phyloP scores from a whole-genome alignment of 2,113 vertebrate genomes.

The Grammomys surdaster region DNA sequence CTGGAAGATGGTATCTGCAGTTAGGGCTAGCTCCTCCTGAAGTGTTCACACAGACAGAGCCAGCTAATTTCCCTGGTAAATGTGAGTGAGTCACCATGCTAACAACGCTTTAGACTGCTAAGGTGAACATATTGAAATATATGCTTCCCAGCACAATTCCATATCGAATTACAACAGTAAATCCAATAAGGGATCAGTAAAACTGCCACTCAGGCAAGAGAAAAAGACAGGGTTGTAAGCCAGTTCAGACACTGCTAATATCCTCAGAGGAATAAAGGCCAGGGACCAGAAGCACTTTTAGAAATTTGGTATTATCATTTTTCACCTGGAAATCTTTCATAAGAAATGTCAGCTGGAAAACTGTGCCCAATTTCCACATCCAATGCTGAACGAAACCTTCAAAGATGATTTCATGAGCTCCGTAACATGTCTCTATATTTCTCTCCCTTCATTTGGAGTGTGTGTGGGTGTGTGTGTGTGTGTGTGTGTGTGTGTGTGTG shows the following conservation, averaged over 20 bases:
- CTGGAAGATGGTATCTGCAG: not conserved
- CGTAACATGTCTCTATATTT: conserved; percentile 79
- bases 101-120: conserved; percentile 69
- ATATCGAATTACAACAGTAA: conserved; percentile 77
- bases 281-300: not conserved
- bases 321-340: conserved; percentile 31
- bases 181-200: conserved; percentile 73
- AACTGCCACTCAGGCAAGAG: conserved; percentile 59
- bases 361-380: conserved; percentile 62
- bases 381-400: conserved; percentile 73
- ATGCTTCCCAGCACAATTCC: conserved; percentile 76
- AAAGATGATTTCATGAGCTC: conserved; percentile 80
- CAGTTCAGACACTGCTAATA: conserved; percentile 52
- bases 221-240: conserved; percentile 59
- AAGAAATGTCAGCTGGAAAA: conserved; percentile 47
- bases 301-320: not conserved
- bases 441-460: not conserved
- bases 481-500: no score
- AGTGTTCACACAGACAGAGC: conserved; percentile 66
- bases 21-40: conserved; percentile 55
- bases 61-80: conserved; percentile 72
- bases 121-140: conserved; percentile 70
- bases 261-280: conserved; percentile 24
- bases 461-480: no score
- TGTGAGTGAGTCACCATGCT: conserved; percentile 69